Base-by-base conservation (phyloP, 2,797 vertebrate species). In the Channa striata region DNA sequence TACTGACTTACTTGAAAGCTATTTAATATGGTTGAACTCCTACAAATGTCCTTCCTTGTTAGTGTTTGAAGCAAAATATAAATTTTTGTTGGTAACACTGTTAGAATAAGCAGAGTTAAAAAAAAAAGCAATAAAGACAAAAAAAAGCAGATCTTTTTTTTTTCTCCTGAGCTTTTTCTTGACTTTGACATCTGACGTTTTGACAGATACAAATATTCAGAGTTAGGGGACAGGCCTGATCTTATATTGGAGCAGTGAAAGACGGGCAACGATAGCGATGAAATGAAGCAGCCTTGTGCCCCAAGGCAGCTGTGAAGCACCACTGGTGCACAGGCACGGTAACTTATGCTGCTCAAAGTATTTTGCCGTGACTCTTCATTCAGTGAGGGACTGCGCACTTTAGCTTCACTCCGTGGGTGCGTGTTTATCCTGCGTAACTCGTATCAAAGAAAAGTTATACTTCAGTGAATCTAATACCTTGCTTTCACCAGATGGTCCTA, bases 151-250 rank as follows among this genome's bases (percentile, higher is more conserved):
- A n/a, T n/a, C n/a, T n/a, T 68, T 42, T 60, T 83, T 74, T 33
- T 86, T 73, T n/a, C n/a, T n/a, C n/a, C n/a, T n/a, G n/a, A n/a
- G n/a, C n/a, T n/a, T 71, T 49, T 59, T 83, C 65, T 62, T 9
- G 39, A 46, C 58, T 75, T 61, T 74, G 82, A 84, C 73, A 57
- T 72, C 44, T 57, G 44, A 75, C 4, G 72, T 68, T 86, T 87
- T 83, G 88, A 87, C 85, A 82, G 83, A 75, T 82, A 85, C 83
- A 88, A 79, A 83, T 84, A 76, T 77, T 74, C 77, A 34, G 74
- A 80, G 86, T 85, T 70, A 42, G 73, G 73, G 84, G 68, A 82
- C 70, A 64, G 54, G 81, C 42, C 72, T 84, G 83, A 80, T 88
- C 71, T 81, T 53, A 74, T 81, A 78, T 56, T 46, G 57, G 54